Evolutionary conservation across 2,113 vertebrate species (phyloP).

Genomic region (Setophaga coronata): DNA sequence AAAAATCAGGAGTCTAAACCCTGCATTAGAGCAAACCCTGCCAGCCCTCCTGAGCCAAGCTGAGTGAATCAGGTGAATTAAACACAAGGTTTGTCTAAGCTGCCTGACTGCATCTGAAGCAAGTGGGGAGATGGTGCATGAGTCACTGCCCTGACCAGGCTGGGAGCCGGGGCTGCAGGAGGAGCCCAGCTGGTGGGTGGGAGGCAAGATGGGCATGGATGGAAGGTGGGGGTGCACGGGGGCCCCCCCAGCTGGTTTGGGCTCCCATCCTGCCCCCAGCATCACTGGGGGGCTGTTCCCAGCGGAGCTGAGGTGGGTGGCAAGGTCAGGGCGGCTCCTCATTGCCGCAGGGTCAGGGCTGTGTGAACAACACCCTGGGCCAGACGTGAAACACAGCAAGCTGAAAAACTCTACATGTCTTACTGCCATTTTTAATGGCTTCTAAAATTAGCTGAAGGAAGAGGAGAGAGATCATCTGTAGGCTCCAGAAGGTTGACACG

Average conservation of each 20-base stretch:
- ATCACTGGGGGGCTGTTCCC: background rate
- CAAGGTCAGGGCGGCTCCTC: background rate
- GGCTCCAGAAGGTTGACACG: background rate
- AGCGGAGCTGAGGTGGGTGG: background rate
- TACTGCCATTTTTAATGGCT: background rate
- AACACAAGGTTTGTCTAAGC: background rate
- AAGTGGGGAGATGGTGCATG: background rate
- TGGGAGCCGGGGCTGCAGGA: background rate
- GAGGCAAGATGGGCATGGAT: background rate
- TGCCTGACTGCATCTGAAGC: background rate
- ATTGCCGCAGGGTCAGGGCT: background rate
- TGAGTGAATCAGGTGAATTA: background rate
- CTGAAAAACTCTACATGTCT: background rate
- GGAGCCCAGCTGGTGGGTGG: constrained; percentile 32
- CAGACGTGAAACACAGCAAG: background rate
- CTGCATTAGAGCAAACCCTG: background rate
- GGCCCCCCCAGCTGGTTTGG: background rate
- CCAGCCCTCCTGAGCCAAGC: background rate
- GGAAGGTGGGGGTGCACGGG: background rate
- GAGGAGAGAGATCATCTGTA: background rate
- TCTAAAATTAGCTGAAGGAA: background rate
- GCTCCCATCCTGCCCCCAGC: background rate
- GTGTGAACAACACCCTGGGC: background rate
- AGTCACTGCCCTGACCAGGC: background rate
- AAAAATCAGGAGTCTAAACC: background rate